Conservation (phyloP, 2,888 invertebrate genomes). For the Eupithecia centaureata region DNA sequence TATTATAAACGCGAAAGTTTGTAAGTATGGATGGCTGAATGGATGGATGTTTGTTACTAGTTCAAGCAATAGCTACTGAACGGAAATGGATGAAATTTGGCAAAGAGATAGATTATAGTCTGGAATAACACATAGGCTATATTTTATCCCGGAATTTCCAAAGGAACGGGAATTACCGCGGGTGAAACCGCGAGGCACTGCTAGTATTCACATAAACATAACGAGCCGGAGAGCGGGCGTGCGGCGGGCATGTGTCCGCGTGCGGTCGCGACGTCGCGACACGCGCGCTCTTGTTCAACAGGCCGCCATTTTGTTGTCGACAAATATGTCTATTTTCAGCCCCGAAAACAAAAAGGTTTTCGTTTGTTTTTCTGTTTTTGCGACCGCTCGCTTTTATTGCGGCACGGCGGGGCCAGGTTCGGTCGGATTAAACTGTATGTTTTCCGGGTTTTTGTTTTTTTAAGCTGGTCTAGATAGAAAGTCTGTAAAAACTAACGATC, state of each 20-base stretch:
- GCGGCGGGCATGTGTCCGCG: constrained; percentile 23
- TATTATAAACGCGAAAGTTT: too few species aligned
- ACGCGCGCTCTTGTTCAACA: constrained; percentile 38
- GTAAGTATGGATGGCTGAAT: too few species aligned
- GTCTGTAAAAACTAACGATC: constrained; percentile 34
- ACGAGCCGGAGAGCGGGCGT: too few species aligned
- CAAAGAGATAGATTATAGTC: too few species aligned
- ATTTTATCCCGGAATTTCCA: too few species aligned
- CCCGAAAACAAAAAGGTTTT: constrained; percentile 35
- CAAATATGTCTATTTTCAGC: constrained; percentile 34
- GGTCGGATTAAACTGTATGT: constrained; percentile 44
- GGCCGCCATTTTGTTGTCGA: constrained; percentile 48
- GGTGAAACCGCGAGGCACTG: too few species aligned
- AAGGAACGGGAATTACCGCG: too few species aligned
- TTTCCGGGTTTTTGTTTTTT: constrained; percentile 38
- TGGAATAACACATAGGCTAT: too few species aligned
- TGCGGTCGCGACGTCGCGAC: constrained; percentile 46
- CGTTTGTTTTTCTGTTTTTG: constrained; percentile 39
- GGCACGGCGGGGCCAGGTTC: constrained; percentile 34
- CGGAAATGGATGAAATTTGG: too few species aligned
- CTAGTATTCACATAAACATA: too few species aligned
- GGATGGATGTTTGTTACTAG: too few species aligned
- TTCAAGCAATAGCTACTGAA: too few species aligned
- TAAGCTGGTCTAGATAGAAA: constrained; percentile 28
- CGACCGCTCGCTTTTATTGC: constrained; percentile 41